Percentiles rank a stretch among this genome's conserved stretches.
phyloP scores from a whole-genome alignment of 2,888 invertebrate genomes.

The Corythucha ciliata region DNA sequence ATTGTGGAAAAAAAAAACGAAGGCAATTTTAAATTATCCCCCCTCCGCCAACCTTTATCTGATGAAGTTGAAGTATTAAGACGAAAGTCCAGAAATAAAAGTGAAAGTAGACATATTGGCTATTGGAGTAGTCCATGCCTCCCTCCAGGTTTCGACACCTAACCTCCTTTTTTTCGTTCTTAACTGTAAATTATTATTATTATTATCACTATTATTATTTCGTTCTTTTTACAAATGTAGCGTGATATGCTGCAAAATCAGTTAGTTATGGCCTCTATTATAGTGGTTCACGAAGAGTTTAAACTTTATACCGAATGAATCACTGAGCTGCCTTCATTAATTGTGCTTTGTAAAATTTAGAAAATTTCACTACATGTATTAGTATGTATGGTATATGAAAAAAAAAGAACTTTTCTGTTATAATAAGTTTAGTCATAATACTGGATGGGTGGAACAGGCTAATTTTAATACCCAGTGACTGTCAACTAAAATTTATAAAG shows the following conservation, averaged over 20 bases:
- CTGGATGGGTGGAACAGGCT: not conserved
- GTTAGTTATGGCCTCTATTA: not conserved
- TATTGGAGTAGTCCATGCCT: no score
- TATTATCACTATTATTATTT: no score
- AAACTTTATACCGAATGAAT: not conserved
- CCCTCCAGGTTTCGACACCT: not conserved
- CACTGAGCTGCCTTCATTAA: conserved; percentile 6
- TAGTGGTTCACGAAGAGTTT: no score
- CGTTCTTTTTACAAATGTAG: no score
- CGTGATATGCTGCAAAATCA: no score
- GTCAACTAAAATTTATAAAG: not conserved
- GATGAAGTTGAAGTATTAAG: not conserved
- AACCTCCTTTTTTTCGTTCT: not conserved
- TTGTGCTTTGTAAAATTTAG: conserved; percentile 9
- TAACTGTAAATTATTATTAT: no score
- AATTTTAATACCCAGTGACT: not conserved
- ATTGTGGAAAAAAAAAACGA: conserved; percentile 5
- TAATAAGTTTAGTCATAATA: not conserved
- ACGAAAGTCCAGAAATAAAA: no score
- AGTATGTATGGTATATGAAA: not conserved
- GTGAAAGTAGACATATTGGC: no score
- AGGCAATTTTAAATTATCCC: not conserved
- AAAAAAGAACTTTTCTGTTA: not conserved
- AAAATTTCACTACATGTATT: conserved; percentile 3
- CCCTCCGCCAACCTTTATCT: not conserved